Base-by-base conservation (phyloP, 2,113 vertebrate species). In the Solea senegalensis region DNA sequence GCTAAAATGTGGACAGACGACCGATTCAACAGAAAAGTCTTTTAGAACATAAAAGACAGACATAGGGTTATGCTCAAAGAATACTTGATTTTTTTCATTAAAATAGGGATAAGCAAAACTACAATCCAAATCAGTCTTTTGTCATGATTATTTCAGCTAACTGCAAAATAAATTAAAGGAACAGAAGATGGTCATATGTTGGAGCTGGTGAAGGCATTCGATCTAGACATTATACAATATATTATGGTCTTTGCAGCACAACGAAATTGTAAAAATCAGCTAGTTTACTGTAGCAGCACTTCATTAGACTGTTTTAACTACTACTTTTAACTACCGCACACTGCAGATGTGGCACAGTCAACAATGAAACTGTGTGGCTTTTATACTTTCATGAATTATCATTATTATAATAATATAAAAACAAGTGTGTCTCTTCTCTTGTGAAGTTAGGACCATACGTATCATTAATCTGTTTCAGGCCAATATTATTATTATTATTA, bases 171-270 rank as follows among this genome's bases (percentile, higher is more conserved):
- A 34, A 34, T 34, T 34, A 34, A 59, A 60, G 27, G n/a, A 53
- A 71, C 34, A 66, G 40, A 46, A 69, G 74, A 43, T 57, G 34
- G 45, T 52, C 65, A 52, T 73, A 60, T 77, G 67, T 11, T 52
- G 65, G 49, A 50, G 45, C 48, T 65, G 80, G 76, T 80, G 64
- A 75, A 67, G 48, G 28, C 48, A 76, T 76, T 65, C 69, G 9
- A 57, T 81, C 76, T 66, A 48, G 54, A 61, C 39, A 50, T 60
- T 46, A 6, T 1, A 26, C 10, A 9, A 4, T 40, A 13, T 16
- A 40, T 53, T 5, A 55, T 34, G 14, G 9, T 63, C 46, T 73
- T 46, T 28, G 51, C 40, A 58, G 46, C 39, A 48, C 1, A 46
- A 4, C 45, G n/a, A 11, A 41, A n/a, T 8, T 41, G 11, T 62